phyloP scores from a whole-genome alignment of 2,797 vertebrate genomes.

The Scolopax rusticola region DNA sequence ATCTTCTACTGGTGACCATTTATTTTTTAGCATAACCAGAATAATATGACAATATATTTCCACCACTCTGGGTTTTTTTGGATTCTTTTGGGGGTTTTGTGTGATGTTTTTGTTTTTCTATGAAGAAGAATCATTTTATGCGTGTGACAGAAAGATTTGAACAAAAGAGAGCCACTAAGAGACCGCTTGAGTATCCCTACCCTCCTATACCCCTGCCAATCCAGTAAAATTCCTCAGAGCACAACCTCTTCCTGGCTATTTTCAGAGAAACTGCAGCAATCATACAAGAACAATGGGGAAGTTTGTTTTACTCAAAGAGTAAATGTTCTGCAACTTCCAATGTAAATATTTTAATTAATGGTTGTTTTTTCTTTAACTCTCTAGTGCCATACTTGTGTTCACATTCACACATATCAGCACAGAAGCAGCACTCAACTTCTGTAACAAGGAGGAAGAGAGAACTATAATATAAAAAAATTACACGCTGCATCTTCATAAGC shows the following conservation, averaged over 20 bases:
- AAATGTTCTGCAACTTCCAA: conserved; percentile 68
- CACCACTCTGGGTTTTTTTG: accelerated
- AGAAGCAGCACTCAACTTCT: neutral
- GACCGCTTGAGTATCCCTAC: neutral
- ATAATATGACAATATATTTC: neutral
- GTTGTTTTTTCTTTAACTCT: conserved; percentile 46
- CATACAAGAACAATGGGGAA: conserved; percentile 64
- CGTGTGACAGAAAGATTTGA: neutral
- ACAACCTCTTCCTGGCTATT: conserved; percentile 57
- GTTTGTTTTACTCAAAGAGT: conserved; percentile 66
- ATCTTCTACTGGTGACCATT: neutral
- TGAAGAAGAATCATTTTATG: neutral
- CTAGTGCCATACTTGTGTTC: neutral
- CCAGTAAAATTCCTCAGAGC: conserved; percentile 48
- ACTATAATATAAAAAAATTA: neutral
- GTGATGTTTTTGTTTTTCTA: neutral
- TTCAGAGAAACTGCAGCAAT: conserved; percentile 50
- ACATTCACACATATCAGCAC: neutral
- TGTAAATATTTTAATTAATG: conserved; percentile 70
- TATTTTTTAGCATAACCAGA: neutral
- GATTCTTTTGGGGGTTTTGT: neutral
- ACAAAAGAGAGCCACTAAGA: neutral
- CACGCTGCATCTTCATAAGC: neutral
- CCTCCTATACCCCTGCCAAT: neutral
- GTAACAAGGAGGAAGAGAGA: neutral